Base-by-base conservation (phyloP, 1,140 invertebrate genomes). In the Drosophila bocqueti region DNA sequence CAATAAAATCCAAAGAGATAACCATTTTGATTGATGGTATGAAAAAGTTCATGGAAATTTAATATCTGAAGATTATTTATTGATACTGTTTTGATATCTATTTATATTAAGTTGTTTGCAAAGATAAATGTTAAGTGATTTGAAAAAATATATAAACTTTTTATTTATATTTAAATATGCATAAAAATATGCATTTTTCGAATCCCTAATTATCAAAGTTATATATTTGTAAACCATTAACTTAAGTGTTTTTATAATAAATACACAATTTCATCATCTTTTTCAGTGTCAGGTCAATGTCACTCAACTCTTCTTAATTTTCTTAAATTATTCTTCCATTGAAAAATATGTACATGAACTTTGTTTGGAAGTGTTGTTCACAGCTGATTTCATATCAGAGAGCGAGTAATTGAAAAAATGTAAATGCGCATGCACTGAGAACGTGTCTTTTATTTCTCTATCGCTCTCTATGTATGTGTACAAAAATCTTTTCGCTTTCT, bases 351-450 rank as follows among this genome's bases (percentile, higher is more conserved):
- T 40, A 29, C 2, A 42, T 36, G 16, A 59, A 26, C 3, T 42
- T 29, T 24, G 59, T 16, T 54, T 40, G 16, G 9, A 16, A 72
- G 76, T 79, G 76, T 79, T 64, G 9, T 42, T 42, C 38, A 67
- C 83, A 85, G 83, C 83, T 85, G 83, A 76, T 52, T 21, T 34
- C 36, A 42, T 54, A 49, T 29, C 18, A 21, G 34, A 29, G 55
- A 76, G 59, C 34, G 42, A 45, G 46, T 24, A 16, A 66, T 49
- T 16, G 26, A 50, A 21, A 29, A 21, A 38, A 26, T 34, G 40
- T 10, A 9, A 55, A 34, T 55, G 52, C 63, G 59, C 60, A 54
- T 52, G 68, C 18, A 46, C 62, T 29, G 63, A 61, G 55, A 47
- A 67, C 68, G 49, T 71, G 67, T 1, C 43, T 40, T 49, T 46